Conservation (phyloP, 2,113 vertebrate species). For the Tringa solitaria region DNA sequence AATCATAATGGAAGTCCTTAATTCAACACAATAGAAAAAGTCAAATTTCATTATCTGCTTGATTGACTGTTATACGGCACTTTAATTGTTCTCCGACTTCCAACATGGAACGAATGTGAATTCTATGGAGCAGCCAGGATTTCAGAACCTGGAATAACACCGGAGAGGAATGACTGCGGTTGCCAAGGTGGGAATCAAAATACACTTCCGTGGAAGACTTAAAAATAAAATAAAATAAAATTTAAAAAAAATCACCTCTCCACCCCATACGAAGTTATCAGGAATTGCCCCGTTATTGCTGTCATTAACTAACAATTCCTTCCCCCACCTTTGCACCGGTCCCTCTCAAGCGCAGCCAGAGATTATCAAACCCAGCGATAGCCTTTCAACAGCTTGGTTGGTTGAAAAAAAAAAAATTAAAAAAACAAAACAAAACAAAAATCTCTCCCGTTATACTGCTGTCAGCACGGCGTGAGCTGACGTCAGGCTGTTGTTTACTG, state of each 20-base stretch:
- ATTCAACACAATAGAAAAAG: conserved; percentile 24
- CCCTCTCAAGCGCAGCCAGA: conserved; percentile 63
- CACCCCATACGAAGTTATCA: conserved; percentile 22
- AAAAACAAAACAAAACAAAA: neutral
- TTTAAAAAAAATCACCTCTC: neutral
- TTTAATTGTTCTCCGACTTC: neutral
- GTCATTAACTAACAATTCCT: conserved; percentile 50
- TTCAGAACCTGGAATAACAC: neutral
- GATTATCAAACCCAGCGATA: conserved; percentile 64
- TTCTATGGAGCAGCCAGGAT: neutral
- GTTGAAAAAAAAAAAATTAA: neutral
- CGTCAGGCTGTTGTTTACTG: conserved; percentile 74
- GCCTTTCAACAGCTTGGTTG: conserved; percentile 63
- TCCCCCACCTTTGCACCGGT: neutral
- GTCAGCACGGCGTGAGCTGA: conserved; percentile 42
- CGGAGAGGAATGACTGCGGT: neutral
- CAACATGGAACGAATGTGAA: neutral
- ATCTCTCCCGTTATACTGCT: conserved; percentile 59
- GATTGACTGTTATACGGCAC: conserved; percentile 5
- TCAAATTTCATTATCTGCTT: conserved; percentile 46
- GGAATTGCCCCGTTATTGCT: conserved; percentile 56
- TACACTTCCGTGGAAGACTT: neutral
- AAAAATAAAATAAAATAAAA: neutral
- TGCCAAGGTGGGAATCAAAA: neutral
- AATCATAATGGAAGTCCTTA: conserved; percentile 2